Conservation (phyloP, 2,797 vertebrate species). For the Hephaestus fuliginosus region DNA sequence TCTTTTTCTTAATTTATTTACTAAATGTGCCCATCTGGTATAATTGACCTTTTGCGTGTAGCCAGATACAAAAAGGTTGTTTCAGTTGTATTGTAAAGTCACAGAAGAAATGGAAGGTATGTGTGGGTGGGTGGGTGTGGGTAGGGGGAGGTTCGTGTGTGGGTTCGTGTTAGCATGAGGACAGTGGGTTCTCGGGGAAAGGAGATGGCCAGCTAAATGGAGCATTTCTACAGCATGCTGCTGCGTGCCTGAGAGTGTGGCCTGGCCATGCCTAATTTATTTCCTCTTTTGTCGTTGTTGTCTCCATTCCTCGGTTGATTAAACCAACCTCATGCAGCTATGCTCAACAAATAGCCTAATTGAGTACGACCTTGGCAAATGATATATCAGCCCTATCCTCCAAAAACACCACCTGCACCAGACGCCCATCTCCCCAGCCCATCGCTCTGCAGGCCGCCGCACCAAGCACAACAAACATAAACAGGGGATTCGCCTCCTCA, state of each 20-base stretch:
- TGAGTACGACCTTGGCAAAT: constrained; percentile 88
- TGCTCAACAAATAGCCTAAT: constrained; percentile 89
- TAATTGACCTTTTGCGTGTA: constrained; percentile 79
- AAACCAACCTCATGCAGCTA: constrained; percentile 86
- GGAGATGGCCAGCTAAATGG: constrained; percentile 82
- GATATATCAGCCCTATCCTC: constrained; percentile 86
- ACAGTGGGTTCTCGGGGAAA: constrained; percentile 65
- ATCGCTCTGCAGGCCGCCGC: constrained; percentile 75
- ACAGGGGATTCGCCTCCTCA: constrained; percentile 80
- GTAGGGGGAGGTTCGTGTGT: constrained; percentile 36
- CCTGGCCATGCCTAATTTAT: constrained; percentile 85
- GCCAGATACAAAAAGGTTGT: constrained; percentile 70
- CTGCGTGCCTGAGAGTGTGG: constrained; percentile 79
- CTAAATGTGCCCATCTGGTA: constrained; percentile 80
- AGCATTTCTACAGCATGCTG: constrained; percentile 83
- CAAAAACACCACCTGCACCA: constrained; percentile 85
- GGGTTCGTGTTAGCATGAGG: constrained; percentile 46
- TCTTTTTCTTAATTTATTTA: constrained; percentile 65
- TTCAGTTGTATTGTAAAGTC: constrained; percentile 67
- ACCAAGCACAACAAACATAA: constrained; percentile 80
- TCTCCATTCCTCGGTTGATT: constrained; percentile 87
- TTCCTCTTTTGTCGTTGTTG: constrained; percentile 85
- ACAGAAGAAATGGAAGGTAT: constrained; percentile 53
- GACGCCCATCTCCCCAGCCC: constrained; percentile 78
- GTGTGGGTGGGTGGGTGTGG: constrained; percentile 19